phyloP scores from a whole-genome alignment of 2,113 vertebrate genomes.

The Hepsetus odoe region DNA sequence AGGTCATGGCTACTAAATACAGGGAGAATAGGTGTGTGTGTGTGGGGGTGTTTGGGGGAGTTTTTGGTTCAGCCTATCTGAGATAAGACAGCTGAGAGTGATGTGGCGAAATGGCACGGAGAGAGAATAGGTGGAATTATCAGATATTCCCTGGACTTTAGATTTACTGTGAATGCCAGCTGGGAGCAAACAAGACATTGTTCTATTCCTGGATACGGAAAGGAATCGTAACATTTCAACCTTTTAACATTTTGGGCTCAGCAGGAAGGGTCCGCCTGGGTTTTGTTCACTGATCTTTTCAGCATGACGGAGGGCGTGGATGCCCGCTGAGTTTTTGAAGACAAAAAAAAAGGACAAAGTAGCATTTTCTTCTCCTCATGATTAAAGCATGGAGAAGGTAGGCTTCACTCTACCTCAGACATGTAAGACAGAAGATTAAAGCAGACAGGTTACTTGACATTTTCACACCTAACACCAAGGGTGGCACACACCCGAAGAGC shows the following conservation, averaged over 20 bases:
- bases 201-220: constrained; percentile 52
- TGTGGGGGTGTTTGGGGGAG: constrained; percentile 30
- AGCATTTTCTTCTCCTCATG: constrained; percentile 7
- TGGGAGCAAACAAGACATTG: constrained; percentile 66
- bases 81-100: constrained; percentile 70
- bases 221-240: constrained; percentile 58
- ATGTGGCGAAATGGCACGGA: constrained; percentile 65
- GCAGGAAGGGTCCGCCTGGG: constrained; percentile 45
- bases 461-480: constrained; percentile 3
- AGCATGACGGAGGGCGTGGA: constrained; percentile 27
- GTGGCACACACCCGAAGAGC: background rate
- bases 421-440: background rate
- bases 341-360: constrained; percentile 4
- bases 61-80: constrained; percentile 50
- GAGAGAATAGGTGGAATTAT: constrained; percentile 66
- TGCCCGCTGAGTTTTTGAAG: constrained; percentile 14
- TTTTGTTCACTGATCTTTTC: constrained; percentile 57
- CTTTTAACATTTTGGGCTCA: constrained; percentile 63
- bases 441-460: background rate
- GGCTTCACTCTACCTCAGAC: too few relatives aligned
- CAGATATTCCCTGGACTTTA: constrained; percentile 67
- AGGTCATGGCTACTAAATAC: constrained; percentile 60
- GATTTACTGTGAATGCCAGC: constrained; percentile 65
- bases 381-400: background rate
- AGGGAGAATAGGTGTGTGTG: constrained; percentile 43